Base-by-base conservation (phyloP, 2,888 invertebrate genomes). In the Torymus tubicola region DNA sequence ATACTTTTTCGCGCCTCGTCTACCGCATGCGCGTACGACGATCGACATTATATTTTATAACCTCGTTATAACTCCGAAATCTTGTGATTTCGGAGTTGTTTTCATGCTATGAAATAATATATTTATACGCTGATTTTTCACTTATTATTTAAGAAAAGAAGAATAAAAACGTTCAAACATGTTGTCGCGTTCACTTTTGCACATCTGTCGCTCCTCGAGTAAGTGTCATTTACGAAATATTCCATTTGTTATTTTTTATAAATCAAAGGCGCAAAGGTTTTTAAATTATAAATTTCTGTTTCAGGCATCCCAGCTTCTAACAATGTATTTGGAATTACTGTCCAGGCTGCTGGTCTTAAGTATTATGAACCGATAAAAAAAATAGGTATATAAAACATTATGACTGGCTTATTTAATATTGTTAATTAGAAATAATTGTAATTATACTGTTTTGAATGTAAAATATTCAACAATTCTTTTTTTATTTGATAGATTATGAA, bases 291-390 rank as follows among this genome's bases (percentile, higher is more conserved):
- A 31, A 50, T 31, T 13, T 74, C 55, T 31, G 21, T 21, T 50
- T 42, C 63, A 73, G 81, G 64, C 1, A 8, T 52, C 4, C 18
- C 71, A 69, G 57, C 3, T 21, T 14, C 18, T 61, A 64, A 69
- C 12, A 81, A 81, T 77, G 12, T 31, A 16, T 21, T 74, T 50
- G 73, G 67, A 57, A 70, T 63, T 11, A 16, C 78, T 3, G 57
- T 88, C 8, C 91, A 89, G 85, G 82, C 84, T 81, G 92, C 93
- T 81, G 95, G 95, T 18, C 91, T 96, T 11, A 95, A 95, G 91
- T 93, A 94, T 87, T 95, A 94, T 87, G 92, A 93, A 72, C 93
- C 94, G 0, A 95, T 96, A 13, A 92, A 93, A 82, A 93, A 93
- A 86, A 95, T 94, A 90, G 93, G 94, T 85, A 92, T n/a, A 50